Conservation (phyloP, 2,797 vertebrate species). For the Diglossa cyanea region DNA sequence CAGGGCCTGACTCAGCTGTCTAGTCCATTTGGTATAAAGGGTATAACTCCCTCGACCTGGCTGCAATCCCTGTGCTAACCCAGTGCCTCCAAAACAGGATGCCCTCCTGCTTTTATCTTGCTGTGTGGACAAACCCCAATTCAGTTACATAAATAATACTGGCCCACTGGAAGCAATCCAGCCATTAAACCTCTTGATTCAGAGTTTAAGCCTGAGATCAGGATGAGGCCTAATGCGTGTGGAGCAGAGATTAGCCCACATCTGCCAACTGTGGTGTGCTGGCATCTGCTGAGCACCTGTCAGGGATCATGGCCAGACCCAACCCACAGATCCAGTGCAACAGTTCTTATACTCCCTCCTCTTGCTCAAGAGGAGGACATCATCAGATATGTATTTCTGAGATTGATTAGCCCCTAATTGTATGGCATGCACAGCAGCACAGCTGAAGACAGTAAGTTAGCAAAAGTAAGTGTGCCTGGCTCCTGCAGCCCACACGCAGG, state of each 20-base stretch:
- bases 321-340: neutral
- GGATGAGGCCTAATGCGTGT: neutral
- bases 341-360: neutral
- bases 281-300: conserved; percentile 13
- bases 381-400: conserved; percentile 16
- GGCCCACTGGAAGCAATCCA: neutral
- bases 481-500: neutral
- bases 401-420: neutral
- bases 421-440: neutral
- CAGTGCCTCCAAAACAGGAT: neutral
- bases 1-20: accelerated
- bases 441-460: neutral
- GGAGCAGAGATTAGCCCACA: conserved; percentile 16
- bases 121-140: neutral
- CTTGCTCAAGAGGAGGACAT: neutral
- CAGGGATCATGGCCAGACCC: neutral
- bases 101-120: neutral
- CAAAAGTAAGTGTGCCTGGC: neutral
- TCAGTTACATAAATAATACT: neutral
- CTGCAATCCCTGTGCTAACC: neutral
- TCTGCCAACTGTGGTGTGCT: neutral
- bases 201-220: conserved; percentile 24
- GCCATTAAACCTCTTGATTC: conserved; percentile 24
- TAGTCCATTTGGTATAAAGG: neutral
- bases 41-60: neutral